Evolutionary conservation across 2,113 vertebrate species (phyloP), one percentile per base, ranked within the genome.

Genomic region (Bubalus kerabau): DNA sequence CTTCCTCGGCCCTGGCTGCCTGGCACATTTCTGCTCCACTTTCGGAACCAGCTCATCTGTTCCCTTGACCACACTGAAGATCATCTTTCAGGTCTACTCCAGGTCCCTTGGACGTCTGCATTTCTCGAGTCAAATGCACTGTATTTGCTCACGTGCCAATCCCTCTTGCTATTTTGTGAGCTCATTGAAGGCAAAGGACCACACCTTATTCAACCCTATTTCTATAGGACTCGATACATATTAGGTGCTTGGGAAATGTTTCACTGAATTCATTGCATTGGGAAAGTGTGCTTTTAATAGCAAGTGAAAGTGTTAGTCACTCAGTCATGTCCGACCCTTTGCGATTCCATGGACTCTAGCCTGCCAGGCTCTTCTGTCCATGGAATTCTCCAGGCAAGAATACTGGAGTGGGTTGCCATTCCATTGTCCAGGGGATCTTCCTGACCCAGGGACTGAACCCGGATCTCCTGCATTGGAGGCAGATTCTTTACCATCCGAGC

Each of bases 261-360:
- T 76, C 71, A 54, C 30, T 40, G n/a, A 56, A 43, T 43, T 86
- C 43, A 10, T 23, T 76, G 52, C 87, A 23, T 13, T 48, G 62
- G 28, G 62, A 43, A 94, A 95, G 32, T 80, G 83, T 64, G 32
- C 19, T 62, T 95, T 84, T 60, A 87, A 93, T 24, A 88, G 59
- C 67, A 40, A 74, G n/a, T 74, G 19, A 13, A 40, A 40, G 10
- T 40, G 21, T 74, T 23, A 40, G 36, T 40, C 67, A 40, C 67
- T 74, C 36, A 40, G 67, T 40, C 0, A 0, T 6, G 1, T 40
- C 10, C 5, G 21, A 40, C 67, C 40, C n/a, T 67, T n/a, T 24
- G 36, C 5, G 19, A 40, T 13, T 23, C 67, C n/a, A 71, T 21
- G 67, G 67, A 40, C 67, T 71, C 17, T 71, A 71, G 21, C 67